Percentiles rank a stretch among this genome's conserved stretches.
phyloP scores from a whole-genome alignment of 2,113 vertebrate species.

The Hypomesus transpacificus region DNA sequence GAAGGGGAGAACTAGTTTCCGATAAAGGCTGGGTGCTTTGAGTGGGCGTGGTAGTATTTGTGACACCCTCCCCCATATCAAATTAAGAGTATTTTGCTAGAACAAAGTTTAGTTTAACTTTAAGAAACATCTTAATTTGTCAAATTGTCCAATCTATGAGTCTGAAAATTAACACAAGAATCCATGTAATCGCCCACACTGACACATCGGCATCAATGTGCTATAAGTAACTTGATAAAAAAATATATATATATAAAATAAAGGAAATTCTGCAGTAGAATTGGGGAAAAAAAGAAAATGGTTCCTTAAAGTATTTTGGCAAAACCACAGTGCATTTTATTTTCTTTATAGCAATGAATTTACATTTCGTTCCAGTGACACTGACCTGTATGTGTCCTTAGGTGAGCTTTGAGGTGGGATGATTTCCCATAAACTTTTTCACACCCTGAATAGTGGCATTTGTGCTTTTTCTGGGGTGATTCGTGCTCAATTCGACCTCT shows the following conservation, averaged over 20 bases:
- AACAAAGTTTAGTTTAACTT: neutral
- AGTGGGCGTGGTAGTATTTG: neutral
- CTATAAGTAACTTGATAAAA: too few relatives aligned
- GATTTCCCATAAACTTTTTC: slow-evolving; percentile 99
- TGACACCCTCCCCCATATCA: neutral
- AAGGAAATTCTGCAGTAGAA: too few relatives aligned
- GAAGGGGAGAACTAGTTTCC: neutral
- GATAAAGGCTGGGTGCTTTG: neutral
- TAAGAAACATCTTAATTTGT: neutral
- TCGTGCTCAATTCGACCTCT: slow-evolving; percentile 85
- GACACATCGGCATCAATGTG: neutral
- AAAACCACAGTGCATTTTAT: slow-evolving; percentile 68
- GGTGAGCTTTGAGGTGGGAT: slow-evolving; percentile 98
- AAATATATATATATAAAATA: too few relatives aligned
- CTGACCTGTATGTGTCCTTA: slow-evolving; percentile 99
- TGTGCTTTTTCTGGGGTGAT: slow-evolving; percentile 96
- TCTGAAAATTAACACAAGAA: neutral
- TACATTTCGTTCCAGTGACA: slow-evolving; percentile 94
- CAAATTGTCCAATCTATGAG: neutral
- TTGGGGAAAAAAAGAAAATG: too few relatives aligned
- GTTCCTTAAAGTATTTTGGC: neutral
- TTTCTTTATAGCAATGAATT: slow-evolving; percentile 85
- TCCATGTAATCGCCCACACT: neutral
- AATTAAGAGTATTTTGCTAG: neutral
- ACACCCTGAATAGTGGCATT: slow-evolving; percentile 96